Evolutionary conservation across 2,888 invertebrate species (phyloP).

Genomic region (Teleogryllus oceanicus): DNA sequence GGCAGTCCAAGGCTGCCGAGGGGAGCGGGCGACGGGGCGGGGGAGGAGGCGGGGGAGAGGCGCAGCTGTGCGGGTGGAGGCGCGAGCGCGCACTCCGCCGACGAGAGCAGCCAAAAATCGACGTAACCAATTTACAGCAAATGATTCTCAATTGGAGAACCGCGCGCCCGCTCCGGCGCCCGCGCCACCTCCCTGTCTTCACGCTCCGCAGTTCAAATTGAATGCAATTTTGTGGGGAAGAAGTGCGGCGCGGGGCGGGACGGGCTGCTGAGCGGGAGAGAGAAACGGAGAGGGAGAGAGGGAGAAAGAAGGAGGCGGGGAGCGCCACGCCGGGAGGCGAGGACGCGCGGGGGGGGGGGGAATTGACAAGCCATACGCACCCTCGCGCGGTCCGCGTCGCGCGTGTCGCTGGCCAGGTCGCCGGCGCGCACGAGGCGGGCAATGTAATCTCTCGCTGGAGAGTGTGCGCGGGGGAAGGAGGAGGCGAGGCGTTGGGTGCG

Average conservation of each 20-base stretch:
- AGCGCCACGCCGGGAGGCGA: too few species aligned
- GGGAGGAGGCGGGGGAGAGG: too few species aligned
- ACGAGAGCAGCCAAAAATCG: too few species aligned
- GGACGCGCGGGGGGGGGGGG: background rate
- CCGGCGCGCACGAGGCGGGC: too few species aligned
- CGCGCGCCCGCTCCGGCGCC: background rate
- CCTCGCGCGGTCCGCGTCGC: background rate
- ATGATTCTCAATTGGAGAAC: background rate
- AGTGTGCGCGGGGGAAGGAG: background rate
- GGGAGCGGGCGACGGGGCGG: too few species aligned
- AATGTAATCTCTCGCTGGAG: too few species aligned
- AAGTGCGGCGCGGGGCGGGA: background rate
- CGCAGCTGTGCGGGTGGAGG: too few species aligned
- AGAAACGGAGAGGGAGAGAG: too few species aligned
- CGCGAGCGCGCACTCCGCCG: too few species aligned
- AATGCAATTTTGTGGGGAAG: constrained; percentile 29
- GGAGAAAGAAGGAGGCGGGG: too few species aligned
- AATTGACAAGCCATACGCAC: constrained; percentile 23
- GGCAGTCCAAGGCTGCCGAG: too few species aligned
- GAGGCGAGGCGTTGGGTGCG: background rate
- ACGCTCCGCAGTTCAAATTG: constrained; percentile 21
- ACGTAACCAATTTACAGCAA: too few species aligned
- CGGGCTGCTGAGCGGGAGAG: background rate
- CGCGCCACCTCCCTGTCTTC: background rate
- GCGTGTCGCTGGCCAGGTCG: background rate